phyloP scores from a whole-genome alignment of 2,797 vertebrate species.

The Cuculus canorus region DNA sequence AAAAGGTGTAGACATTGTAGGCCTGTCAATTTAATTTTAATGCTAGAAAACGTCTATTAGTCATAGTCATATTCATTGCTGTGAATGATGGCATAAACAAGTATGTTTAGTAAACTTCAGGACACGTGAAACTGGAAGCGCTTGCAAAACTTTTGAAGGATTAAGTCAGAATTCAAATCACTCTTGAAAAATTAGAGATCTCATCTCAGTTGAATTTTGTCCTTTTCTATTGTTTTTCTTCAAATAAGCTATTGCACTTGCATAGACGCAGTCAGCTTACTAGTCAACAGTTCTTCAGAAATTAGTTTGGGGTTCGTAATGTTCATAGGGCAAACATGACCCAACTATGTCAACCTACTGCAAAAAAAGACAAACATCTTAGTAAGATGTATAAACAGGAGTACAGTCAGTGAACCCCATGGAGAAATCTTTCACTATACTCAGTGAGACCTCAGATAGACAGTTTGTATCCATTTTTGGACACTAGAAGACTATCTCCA shows the following conservation, averaged over 20 bases:
- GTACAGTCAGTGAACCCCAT: slow-evolving; percentile 15
- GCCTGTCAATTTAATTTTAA: background rate
- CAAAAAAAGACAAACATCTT: slow-evolving; percentile 31
- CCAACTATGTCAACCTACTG: background rate
- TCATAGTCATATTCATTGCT: background rate
- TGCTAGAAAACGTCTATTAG: background rate
- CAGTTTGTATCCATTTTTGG: slow-evolving; percentile 49
- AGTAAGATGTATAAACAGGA: slow-evolving; percentile 42
- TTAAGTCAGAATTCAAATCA: background rate
- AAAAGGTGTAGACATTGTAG: background rate
- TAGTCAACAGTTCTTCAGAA: background rate
- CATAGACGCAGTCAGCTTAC: background rate
- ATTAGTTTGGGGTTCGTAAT: background rate
- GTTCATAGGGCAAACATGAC: background rate
- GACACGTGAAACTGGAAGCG: background rate
- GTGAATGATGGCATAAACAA: background rate
- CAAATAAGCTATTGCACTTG: background rate
- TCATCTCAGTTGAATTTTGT: background rate
- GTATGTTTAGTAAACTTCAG: background rate
- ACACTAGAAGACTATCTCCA: background rate
- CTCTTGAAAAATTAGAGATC: background rate
- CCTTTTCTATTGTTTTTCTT: background rate
- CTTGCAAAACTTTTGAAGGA: background rate
- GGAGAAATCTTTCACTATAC: slow-evolving; percentile 14
- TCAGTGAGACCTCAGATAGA: background rate